These are phyloP conservation scores for Zalophus californianus DNA, from an alignment of 2,797 vertebrate genomes.

Conservation along the genomic window DNA sequence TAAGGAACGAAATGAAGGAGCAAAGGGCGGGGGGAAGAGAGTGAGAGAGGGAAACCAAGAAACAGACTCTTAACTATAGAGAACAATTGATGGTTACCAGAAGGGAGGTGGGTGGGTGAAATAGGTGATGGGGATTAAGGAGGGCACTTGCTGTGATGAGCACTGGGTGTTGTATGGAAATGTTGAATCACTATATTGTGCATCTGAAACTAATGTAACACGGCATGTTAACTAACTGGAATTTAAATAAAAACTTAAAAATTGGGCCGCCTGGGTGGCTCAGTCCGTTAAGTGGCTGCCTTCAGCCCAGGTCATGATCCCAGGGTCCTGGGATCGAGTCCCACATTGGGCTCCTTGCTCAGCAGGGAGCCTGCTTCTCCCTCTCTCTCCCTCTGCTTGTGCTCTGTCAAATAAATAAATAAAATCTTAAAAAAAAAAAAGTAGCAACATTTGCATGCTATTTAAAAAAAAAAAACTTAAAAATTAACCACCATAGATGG, in stretches of 20 bases:
- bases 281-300: too few species aligned
- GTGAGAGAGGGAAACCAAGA: not conserved
- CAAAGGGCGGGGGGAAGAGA: not conserved
- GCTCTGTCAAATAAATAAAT: too few species aligned
- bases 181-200: not conserved
- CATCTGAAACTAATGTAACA: not conserved
- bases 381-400: too few species aligned
- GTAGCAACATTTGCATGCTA: too few species aligned
- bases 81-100: not conserved
- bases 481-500: not conserved
- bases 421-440: too few species aligned
- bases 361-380: too few species aligned
- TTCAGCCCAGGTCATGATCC: too few species aligned
- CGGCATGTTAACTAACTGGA: not conserved
- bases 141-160: not conserved
- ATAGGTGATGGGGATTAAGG: not conserved
- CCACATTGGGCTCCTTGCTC: too few species aligned
- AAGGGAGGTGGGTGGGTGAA: not conserved
- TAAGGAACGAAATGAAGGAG: not conserved
- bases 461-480: not conserved
- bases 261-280: too few species aligned
- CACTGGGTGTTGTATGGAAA: not conserved
- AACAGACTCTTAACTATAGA: not conserved
- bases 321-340: too few species aligned
- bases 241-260: not conserved